These are phyloP conservation scores for Zoanthus sociatus DNA, from an alignment of 92 coral and sea anemone genomes.

Conservation along the genomic window DNA sequence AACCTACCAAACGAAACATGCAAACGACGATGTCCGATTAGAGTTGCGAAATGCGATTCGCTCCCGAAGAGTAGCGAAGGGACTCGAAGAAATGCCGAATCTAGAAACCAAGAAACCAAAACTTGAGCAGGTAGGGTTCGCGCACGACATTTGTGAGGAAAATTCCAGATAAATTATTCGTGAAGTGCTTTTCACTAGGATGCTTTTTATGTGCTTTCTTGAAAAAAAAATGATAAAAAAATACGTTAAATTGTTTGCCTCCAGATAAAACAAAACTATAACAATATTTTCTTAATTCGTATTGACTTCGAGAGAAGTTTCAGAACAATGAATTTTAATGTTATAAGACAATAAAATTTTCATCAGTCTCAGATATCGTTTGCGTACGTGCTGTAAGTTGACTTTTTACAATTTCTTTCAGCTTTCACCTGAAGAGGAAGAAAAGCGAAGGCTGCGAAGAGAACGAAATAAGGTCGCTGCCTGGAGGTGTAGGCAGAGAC, in stretches of 20 bases:
- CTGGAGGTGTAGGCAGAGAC: conserved; percentile 91
- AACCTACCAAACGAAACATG: conserved; percentile 59
- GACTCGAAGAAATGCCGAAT: conserved; percentile 91
- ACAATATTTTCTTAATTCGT: no score
- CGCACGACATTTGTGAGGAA: background rate
- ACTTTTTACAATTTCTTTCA: conserved; percentile 16
- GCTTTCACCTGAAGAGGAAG: conserved; percentile 92
- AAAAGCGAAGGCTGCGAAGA: conserved; percentile 85
- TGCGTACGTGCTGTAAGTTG: no score
- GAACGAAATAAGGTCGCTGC: conserved; percentile 98
- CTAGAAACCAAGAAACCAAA: conserved; percentile 82
- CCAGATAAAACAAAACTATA: no score
- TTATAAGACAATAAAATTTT: background rate
- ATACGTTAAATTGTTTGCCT: no score
- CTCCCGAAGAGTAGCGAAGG: conserved; percentile 88
- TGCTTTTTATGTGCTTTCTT: background rate
- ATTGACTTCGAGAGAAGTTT: background rate
- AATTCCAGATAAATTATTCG: background rate
- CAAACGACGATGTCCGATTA: conserved; percentile 85
- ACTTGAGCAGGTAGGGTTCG: conserved; percentile 76
- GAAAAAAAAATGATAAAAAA: background rate
- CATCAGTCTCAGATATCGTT: no score
- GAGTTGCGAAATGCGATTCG: conserved; percentile 91
- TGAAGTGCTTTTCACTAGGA: no score
- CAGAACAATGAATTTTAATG: no score